Base-by-base conservation (phyloP, 1,140 invertebrate species). In the Ditylenchus dipsaci region DNA sequence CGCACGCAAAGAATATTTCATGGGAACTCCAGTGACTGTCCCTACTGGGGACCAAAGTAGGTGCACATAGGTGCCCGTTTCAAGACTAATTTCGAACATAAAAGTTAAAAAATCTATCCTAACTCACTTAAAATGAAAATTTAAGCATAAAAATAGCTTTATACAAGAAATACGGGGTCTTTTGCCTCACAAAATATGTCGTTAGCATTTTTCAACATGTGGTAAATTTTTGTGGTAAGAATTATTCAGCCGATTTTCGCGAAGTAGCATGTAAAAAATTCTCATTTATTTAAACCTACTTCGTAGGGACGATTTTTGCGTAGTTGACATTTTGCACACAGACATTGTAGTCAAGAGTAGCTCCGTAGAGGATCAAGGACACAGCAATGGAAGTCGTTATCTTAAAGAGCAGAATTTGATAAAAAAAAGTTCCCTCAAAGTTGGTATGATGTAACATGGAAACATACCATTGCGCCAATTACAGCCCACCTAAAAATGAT, bases 381-480 rank as follows among this genome's bases (percentile, higher is more conserved):
- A 78, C 76, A 9, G 79, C 78, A 19, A 82, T 68, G 11, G 70
- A 60, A n/a, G 79, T 81, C 1, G 79, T 77, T 17, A 81, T 67
- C 33, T 38, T 5, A 38, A 5, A 38, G 33, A 38, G 33, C 33
- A 38, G 33, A 38, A 38, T 38, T 38, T 38, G 11, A 3, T 38
- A 38, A 38, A n/a, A n/a, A n/a, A n/a, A 38, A 38, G 33, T 3
- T 38, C 3, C 33, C 33, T 38, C 33, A 11, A 3, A 38, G 3
- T 38, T 38, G n/a, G n/a, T 38, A 38, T 38, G 33, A 5, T 3
- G 33, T 38, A 38, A 38, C n/a, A 38, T 38, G 33, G 33, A 5
- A 38, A 38, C 33, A 3, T 38, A 38, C 33, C 80, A 82, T 81
- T 17, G 79, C 79, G 11, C 75, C 75, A 23, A 81, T 76, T 13